Evolutionary conservation across 1,140 invertebrate genomes (phyloP).

Genomic region (Pemphigus obesinymphae): DNA sequence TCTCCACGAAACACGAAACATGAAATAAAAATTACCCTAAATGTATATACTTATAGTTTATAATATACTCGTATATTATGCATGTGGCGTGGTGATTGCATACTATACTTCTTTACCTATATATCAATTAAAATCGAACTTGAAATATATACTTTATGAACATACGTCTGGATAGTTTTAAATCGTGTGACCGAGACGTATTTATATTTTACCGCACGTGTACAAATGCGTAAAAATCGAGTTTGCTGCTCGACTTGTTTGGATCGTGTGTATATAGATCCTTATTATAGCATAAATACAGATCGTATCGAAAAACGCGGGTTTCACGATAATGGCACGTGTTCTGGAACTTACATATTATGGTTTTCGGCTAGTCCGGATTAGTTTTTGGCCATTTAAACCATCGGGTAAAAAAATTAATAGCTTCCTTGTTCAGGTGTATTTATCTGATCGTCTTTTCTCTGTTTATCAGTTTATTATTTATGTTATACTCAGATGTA

Average conservation of each 20-base stretch:
- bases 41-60: too few species aligned
- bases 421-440: too few species aligned
- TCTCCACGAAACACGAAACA: too few species aligned
- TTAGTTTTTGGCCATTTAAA: too few species aligned
- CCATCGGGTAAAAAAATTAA: too few species aligned
- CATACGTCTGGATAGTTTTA: background rate
- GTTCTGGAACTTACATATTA: background rate
- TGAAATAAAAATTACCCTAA: too few species aligned
- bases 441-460: too few species aligned
- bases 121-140: slow-evolving; percentile 8
- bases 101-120: background rate
- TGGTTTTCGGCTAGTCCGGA: background rate
- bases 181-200: background rate
- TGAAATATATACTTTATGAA: background rate
- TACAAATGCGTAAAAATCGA: background rate
- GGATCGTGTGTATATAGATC: slow-evolving; percentile 10
- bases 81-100: background rate
- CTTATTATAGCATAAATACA: background rate
- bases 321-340: background rate
- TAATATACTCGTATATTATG: too few species aligned
- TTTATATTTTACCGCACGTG: background rate
- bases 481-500: too few species aligned
- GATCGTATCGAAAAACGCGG: background rate
- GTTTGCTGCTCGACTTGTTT: background rate
- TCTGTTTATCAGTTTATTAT: too few species aligned